A percentile compares a stretch with the other conserved stretches of the same genome.
phyloP scores from a whole-genome alignment of 2,113 vertebrate species.

The Aptenodytes patagonicus region DNA sequence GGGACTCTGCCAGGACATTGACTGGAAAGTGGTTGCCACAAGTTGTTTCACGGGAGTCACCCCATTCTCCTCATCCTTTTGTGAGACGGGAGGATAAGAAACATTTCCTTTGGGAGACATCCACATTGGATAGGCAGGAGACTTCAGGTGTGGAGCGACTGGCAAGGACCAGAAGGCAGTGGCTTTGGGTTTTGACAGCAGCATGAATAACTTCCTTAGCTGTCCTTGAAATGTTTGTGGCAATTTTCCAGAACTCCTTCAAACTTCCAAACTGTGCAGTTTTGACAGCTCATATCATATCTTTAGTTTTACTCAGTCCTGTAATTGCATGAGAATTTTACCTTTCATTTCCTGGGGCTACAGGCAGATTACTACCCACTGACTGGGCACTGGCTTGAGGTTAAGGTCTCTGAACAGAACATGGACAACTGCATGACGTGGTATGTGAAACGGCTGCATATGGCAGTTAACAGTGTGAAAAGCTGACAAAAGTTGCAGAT shows the following conservation, averaged over 20 bases:
- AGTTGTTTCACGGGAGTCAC: background rate
- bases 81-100: background rate
- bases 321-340: background rate
- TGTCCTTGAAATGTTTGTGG: background rate
- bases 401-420: background rate
- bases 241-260: background rate
- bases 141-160: background rate
- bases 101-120: background rate
- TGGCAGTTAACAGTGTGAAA: background rate
- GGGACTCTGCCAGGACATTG: background rate
- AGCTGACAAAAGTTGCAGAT: background rate
- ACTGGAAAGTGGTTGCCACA: background rate
- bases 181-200: background rate
- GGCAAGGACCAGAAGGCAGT: background rate
- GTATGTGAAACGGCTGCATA: background rate
- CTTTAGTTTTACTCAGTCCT: background rate
- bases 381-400: background rate
- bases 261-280: background rate
- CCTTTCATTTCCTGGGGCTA: background rate
- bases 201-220: background rate
- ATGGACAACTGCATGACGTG: rapidly evolving
- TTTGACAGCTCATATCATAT: background rate
- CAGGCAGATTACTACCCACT: too few relatives aligned
- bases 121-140: background rate
- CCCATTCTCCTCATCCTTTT: background rate